These are phyloP conservation scores for Campylomormyrus tamandua DNA, from an alignment of 2,113 vertebrate genomes.

Conservation along the genomic window DNA sequence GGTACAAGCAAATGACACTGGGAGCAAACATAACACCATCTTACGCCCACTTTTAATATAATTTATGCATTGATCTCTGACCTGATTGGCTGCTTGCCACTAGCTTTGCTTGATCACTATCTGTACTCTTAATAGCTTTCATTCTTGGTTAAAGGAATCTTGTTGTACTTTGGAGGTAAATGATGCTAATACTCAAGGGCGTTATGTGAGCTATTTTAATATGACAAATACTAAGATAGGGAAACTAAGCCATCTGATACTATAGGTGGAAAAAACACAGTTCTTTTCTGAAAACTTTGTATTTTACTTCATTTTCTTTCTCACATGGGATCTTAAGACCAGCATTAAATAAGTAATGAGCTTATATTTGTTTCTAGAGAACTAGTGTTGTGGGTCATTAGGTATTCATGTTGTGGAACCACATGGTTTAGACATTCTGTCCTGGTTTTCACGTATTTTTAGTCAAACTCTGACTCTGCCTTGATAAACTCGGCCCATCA, in stretches of 20 bases:
- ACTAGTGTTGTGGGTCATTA: not conserved
- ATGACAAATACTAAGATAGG: not conserved
- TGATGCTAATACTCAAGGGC: not conserved
- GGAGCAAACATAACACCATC: not conserved
- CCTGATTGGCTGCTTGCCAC: not conserved
- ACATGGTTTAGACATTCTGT: not conserved
- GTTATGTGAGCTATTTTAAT: not conserved
- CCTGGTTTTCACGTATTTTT: not conserved
- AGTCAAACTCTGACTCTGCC: not conserved
- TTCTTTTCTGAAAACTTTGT: not conserved
- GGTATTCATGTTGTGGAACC: not conserved
- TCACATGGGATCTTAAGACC: not conserved
- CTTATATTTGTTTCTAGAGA: not conserved
- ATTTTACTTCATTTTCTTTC: not conserved
- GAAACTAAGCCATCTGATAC: not conserved
- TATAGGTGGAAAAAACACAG: not conserved
- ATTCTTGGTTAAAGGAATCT: not conserved
- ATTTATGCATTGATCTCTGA: not conserved
- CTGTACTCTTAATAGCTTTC: not conserved
- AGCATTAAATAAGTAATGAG: not conserved
- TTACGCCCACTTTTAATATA: not conserved
- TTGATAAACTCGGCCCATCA: not conserved
- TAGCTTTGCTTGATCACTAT: not conserved
- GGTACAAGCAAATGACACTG: not conserved
- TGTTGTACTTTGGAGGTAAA: conserved; percentile 4